A percentile compares a stretch with the other conserved stretches of the same genome.
Conservation (phyloP, 1,140 invertebrate genomes). For the Oncopodura yosiiana region DNA sequence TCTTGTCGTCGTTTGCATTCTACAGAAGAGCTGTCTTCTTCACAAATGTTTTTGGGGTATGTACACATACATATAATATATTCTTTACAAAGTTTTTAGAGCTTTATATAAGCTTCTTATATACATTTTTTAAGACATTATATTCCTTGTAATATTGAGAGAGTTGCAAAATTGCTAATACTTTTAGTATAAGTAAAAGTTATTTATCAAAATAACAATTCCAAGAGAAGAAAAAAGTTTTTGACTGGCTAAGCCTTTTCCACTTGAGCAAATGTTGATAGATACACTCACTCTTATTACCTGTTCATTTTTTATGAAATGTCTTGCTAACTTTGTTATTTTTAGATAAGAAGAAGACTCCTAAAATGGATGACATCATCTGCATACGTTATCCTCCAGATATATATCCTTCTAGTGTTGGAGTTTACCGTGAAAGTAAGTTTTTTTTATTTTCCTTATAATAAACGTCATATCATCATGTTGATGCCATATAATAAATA, state of each 20-base stretch:
- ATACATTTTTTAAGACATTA: not conserved
- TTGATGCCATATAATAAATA: no score
- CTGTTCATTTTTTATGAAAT: constrained; percentile 1
- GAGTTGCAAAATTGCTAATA: not conserved
- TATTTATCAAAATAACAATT: not conserved
- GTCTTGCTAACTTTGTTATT: no score
- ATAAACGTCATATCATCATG: no score
- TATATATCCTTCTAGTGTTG: constrained; percentile 34
- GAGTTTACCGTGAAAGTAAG: constrained; percentile 36
- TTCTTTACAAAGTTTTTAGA: constrained; percentile 6
- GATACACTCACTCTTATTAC: not conserved
- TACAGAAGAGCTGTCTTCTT: constrained; percentile 31
- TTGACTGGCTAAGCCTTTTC: no score
- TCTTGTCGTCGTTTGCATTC: constrained; percentile 30
- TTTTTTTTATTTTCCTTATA: not conserved
- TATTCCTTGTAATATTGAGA: not conserved
- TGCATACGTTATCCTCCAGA: constrained; percentile 35
- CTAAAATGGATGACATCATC: constrained; percentile 31
- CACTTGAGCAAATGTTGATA: not conserved
- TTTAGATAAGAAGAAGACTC: constrained; percentile 33
- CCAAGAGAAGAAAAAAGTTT: not conserved
- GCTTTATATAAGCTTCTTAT: not conserved
- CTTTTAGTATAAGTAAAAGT: not conserved
- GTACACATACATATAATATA: not conserved
- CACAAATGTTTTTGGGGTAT: constrained; percentile 30